A percentile compares a stretch with the other conserved stretches of the same genome.
Conservation (phyloP, 2,113 vertebrate species). For the Chauna torquata region DNA sequence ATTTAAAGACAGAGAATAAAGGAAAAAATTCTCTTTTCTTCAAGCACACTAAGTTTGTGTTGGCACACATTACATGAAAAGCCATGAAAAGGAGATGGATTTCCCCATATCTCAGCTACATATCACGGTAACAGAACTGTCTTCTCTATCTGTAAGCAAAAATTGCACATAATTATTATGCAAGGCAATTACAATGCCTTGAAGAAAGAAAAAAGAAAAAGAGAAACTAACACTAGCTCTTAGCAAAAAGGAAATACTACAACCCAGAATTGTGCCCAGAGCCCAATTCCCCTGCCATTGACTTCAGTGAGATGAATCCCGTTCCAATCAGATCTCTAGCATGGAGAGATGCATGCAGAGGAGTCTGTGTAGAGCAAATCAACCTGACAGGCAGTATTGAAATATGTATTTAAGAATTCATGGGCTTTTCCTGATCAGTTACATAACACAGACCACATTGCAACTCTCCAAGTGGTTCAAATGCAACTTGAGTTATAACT, state of each 20-base stretch:
- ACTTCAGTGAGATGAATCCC: neutral
- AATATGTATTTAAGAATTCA: conserved; percentile 46
- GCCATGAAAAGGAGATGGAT: neutral
- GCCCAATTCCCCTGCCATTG: neutral
- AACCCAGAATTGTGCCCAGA: neutral
- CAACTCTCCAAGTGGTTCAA: neutral
- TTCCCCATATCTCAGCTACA: neutral
- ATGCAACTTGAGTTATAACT: neutral
- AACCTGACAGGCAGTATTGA: conserved; percentile 35
- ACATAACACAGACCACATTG: conserved; percentile 14
- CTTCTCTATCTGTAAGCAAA: neutral
- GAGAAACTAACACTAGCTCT: neutral
- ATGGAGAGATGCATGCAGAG: accelerated
- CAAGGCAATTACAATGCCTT: neutral
- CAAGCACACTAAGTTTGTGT: neutral
- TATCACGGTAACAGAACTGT: neutral
- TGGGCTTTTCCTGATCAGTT: conserved; percentile 31
- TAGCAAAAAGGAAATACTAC: neutral
- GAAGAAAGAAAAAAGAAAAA: neutral
- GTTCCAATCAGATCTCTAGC: neutral
- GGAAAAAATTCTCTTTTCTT: neutral
- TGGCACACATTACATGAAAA: neutral
- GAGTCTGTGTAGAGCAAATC: neutral
- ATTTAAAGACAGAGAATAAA: neutral
- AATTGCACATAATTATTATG: neutral